Conservation (phyloP, 2,797 vertebrate species). For the Anableps anableps region DNA sequence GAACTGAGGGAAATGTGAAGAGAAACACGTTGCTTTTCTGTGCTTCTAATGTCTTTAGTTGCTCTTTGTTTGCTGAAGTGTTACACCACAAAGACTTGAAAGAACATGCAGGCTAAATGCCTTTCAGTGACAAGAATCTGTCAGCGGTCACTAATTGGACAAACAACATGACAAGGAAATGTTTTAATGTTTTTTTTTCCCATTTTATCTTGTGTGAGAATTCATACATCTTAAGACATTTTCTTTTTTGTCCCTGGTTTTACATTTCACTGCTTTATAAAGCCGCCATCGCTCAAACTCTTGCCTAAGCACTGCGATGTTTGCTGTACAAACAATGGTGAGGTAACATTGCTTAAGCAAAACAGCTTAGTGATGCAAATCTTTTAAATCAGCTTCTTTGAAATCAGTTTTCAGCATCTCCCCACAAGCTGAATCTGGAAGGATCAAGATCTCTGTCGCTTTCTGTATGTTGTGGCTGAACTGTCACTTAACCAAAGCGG, state of each 20-base stretch:
- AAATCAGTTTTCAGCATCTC: neutral
- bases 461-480: neutral
- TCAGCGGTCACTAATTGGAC: conserved; percentile 43
- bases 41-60: conserved; percentile 10
- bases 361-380: conserved; percentile 3
- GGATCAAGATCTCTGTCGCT: conserved; percentile 3
- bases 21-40: conserved; percentile 15
- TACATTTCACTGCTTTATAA: conserved; percentile 19
- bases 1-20: neutral
- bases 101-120: conserved; percentile 30
- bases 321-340: neutral
- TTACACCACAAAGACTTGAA: conserved; percentile 1
- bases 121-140: conserved; percentile 38
- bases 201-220: neutral
- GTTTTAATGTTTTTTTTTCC: neutral
- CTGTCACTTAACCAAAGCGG: conserved; percentile 25
- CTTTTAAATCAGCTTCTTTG: neutral
- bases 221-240: neutral
- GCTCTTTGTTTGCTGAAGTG: conserved; percentile 5
- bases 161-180: conserved; percentile 20
- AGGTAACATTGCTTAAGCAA: neutral
- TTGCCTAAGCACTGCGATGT: neutral
- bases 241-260: neutral
- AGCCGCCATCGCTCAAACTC: neutral
- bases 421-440: neutral